phyloP scores from a whole-genome alignment of 1,140 invertebrate genomes.

The Drosophila nigromelanica region DNA sequence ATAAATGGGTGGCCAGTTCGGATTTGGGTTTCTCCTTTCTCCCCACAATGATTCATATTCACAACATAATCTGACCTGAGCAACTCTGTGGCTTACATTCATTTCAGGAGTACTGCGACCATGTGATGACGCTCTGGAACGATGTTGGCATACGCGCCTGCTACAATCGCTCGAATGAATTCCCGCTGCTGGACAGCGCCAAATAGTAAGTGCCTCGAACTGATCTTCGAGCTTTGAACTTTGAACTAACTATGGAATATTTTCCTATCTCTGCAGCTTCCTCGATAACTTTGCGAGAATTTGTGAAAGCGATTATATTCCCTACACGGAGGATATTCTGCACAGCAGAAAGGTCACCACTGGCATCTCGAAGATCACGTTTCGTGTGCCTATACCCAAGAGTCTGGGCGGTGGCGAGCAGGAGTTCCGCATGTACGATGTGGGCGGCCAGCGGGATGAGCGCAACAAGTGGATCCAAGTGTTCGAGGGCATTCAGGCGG shows the following conservation, averaged over 20 bases:
- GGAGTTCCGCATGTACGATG: conserved; percentile 91
- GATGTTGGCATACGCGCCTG: conserved; percentile 89
- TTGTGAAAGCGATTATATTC: conserved; percentile 86
- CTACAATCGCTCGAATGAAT: conserved; percentile 90
- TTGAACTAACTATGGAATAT: conserved; percentile 2
- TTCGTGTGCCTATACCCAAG: conserved; percentile 88
- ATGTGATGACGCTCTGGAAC: conserved; percentile 86
- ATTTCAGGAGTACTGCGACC: conserved; percentile 88
- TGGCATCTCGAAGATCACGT: conserved; percentile 90
- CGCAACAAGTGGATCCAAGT: conserved; percentile 93
- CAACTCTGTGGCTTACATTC: conserved; percentile 10
- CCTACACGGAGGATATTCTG: conserved; percentile 89
- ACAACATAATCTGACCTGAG: conserved; percentile 9
- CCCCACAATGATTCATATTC: conserved; percentile 16
- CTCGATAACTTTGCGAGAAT: conserved; percentile 87
- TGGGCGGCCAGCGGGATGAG: conserved; percentile 92
- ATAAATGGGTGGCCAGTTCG: conserved; percentile 41
- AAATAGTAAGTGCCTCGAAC: conserved; percentile 88
- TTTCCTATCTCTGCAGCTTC: conserved; percentile 85
- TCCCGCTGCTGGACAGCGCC: conserved; percentile 91
- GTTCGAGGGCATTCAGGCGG: conserved; percentile 92
- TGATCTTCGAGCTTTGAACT: neutral
- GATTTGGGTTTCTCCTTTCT: conserved; percentile 16
- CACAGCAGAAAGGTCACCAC: conserved; percentile 89
- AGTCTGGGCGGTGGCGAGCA: conserved; percentile 88